Evolutionary conservation across 2,113 vertebrate genomes (phyloP).

Genomic region (Chaenocephalus aceratus): DNA sequence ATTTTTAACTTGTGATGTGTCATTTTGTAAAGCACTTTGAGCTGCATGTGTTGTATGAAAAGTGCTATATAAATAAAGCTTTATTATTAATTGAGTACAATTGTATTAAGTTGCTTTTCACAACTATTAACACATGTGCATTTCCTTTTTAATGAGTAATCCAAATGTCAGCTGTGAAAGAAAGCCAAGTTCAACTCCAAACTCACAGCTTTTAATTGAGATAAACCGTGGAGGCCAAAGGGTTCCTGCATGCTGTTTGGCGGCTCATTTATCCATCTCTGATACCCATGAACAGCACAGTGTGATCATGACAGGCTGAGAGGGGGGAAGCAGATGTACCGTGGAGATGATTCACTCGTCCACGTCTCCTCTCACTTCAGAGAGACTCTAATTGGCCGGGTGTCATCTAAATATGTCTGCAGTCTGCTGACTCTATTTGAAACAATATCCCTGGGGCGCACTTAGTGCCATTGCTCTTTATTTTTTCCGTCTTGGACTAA

Average conservation of each 20-base stretch:
- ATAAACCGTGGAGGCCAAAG: no score
- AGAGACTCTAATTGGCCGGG: conserved; percentile 31
- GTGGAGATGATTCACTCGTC: conserved; percentile 46
- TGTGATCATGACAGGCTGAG: background rate
- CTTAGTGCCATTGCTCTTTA: background rate
- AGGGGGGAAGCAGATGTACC: background rate
- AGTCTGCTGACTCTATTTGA: background rate
- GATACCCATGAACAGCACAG: background rate
- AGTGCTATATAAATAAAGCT: no score
- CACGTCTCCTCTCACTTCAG: background rate
- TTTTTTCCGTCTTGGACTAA: conserved; percentile 8
- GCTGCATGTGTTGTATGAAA: no score
- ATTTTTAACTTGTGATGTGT: no score
- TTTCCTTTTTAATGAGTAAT: background rate
- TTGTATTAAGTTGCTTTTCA: no score
- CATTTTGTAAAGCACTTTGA: no score
- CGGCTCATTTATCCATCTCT: background rate
- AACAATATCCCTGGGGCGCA: conserved; percentile 29
- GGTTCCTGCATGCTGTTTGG: background rate
- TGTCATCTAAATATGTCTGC: conserved; percentile 42
- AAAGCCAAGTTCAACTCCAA: no score
- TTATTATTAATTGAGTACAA: no score
- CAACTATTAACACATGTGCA: background rate
- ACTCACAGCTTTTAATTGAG: background rate
- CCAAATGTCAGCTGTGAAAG: background rate